Conservation (phyloP, 2,113 vertebrate genomes). For the Parotia lawesii region DNA sequence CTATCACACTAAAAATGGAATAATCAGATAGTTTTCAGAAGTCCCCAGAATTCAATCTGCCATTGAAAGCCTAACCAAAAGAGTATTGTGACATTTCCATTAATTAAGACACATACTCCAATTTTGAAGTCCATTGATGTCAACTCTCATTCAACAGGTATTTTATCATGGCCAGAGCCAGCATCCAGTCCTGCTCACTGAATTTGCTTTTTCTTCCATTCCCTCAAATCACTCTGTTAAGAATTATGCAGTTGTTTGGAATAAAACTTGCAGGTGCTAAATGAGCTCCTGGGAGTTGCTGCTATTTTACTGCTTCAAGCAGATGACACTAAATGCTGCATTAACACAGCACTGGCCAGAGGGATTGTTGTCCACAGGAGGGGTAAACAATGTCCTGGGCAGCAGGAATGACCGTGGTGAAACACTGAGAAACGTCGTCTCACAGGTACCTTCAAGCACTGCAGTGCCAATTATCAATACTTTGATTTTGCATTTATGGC, state of each 20-base stretch:
- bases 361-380: background rate
- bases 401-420: conserved; percentile 2
- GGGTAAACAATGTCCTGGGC: background rate
- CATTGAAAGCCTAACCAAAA: background rate
- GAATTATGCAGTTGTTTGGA: background rate
- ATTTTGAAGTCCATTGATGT: background rate
- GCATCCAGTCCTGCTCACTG: background rate
- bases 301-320: conserved; percentile 42
- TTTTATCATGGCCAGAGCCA: background rate
- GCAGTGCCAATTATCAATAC: background rate
- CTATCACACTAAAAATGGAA: background rate
- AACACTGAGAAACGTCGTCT: conserved; percentile 3
- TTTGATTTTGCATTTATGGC: background rate
- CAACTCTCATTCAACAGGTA: background rate
- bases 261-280: background rate
- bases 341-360: background rate
- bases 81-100: background rate
- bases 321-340: background rate
- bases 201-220: background rate
- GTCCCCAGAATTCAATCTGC: background rate
- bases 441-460: background rate
- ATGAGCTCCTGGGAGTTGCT: conserved; percentile 9
- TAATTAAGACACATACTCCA: background rate
- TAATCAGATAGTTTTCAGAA: background rate
- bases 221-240: background rate